Evolutionary conservation across 2,797 vertebrate species (phyloP).

Genomic region (Crossoptilon crossoptilon): DNA sequence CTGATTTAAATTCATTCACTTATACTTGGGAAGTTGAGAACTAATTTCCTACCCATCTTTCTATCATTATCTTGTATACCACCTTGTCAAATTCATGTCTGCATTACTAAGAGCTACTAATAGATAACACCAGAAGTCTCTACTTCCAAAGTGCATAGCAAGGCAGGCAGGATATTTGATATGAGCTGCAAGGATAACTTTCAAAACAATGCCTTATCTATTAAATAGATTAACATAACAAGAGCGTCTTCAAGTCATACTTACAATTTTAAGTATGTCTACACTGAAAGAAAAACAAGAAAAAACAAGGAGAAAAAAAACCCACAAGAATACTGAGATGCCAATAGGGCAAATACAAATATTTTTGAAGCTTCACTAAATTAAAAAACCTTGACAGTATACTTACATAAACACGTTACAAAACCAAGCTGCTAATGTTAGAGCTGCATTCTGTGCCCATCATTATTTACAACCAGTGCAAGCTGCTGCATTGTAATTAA

Average conservation of each 20-base stretch:
- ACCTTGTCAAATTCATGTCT: not conserved
- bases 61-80: not conserved
- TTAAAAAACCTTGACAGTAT: not conserved
- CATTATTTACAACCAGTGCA: not conserved
- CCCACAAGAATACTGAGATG: not conserved
- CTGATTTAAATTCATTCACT: not conserved
- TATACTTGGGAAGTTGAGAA: not conserved
- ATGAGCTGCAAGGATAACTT: not conserved
- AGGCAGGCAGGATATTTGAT: not conserved
- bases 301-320: not conserved
- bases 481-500: constrained; percentile 30
- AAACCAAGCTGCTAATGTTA: not conserved
- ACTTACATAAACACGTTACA: not conserved
- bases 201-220: not conserved
- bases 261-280: not conserved
- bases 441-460: not conserved
- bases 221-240: not conserved
- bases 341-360: not conserved
- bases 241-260: not conserved
- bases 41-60: not conserved
- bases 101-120: not conserved
- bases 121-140: not conserved
- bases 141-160: not conserved
- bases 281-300: not conserved
- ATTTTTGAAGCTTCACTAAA: not conserved